Evolutionary conservation across 2,797 vertebrate genomes (phyloP), one percentile per base, ranked within the genome.

Genomic region (Iguana delicatissima): DNA sequence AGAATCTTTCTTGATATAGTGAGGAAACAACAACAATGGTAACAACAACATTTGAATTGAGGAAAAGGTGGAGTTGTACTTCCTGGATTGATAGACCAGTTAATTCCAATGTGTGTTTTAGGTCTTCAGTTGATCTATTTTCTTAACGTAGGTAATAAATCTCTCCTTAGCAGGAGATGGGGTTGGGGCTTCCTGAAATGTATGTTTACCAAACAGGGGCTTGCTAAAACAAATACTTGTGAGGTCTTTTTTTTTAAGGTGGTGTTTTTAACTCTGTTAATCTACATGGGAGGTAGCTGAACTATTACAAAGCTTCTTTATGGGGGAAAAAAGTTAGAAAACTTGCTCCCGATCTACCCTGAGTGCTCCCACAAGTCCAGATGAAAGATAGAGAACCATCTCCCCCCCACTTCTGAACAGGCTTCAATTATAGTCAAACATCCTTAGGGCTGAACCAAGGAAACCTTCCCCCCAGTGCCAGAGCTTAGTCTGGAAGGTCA

Each of bases 231-330:
- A 8, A 72, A 84, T 67, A 7, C 12, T 1, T 29, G 4, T 1
- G 50, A 80, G 3, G 50, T 57, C 89, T 80, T 86, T 93, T 88
- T 93, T 88, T 32, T 1, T 12, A 32, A 80, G 90, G 89, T 83
- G 90, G 26, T 4, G 20, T 10, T 77, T 26, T 18, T 80, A 92
- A 4, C 0, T 84, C 6, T 5, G 84, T 73, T 62, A 50, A 67
- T 64, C 76, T 67, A 22, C 4, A 18, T 50, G n/a, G 22, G 20
- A 64, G 38, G 7, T 9, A 46, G 35, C n/a, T 59, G 74, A 29
- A 86, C 42, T 14, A 26, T 62, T 86, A 42, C 42, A 1, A 14
- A 29, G n/a, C 6, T 6, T 10, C 3, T 69, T 35, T 55, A 46
- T 46, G 42, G 42, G 57, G 57, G 57, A 35, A 85, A 29, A 55